A percentile compares a stretch with the other conserved stretches of the same genome.
Conservation (phyloP, 1,140 invertebrate genomes). For the Ctenoplectra terminalis region DNA sequence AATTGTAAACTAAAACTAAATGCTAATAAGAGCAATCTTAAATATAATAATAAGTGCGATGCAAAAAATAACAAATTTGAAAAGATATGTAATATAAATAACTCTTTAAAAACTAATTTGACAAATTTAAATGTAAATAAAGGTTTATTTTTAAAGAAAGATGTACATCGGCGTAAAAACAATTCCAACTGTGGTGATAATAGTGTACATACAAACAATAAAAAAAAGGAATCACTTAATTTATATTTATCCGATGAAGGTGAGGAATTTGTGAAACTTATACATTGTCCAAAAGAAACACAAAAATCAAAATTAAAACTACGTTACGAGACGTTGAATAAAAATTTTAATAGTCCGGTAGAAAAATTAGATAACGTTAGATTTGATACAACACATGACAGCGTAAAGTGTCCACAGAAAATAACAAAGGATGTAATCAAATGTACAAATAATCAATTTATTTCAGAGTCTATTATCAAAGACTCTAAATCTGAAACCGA, state of each 20-base stretch:
- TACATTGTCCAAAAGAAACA: not conserved
- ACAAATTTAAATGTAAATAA: no score
- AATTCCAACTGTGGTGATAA: not conserved
- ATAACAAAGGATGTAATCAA: not conserved
- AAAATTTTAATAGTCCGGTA: not conserved
- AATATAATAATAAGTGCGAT: no score
- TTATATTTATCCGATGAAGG: not conserved
- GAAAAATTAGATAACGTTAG: not conserved
- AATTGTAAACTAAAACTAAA: no score
- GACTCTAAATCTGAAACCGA: not conserved
- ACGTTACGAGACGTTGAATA: not conserved
- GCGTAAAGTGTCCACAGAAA: no score
- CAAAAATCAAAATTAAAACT: not conserved
- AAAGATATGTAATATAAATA: no score
- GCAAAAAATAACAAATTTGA: no score
- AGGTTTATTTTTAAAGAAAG: not conserved
- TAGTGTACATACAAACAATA: not conserved
- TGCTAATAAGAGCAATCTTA: no score
- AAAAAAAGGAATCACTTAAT: not conserved
- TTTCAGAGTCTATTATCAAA: not conserved
- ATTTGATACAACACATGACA: no score
- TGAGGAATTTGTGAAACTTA: slow-evolving; percentile 3
- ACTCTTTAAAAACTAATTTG: no score
- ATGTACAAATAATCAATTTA: not conserved
- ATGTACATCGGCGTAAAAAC: no score